Percentiles rank a stretch among this genome's conserved stretches.
Conservation (phyloP, 1,140 invertebrate genomes). For the Drosophila sulfurigaster region DNA sequence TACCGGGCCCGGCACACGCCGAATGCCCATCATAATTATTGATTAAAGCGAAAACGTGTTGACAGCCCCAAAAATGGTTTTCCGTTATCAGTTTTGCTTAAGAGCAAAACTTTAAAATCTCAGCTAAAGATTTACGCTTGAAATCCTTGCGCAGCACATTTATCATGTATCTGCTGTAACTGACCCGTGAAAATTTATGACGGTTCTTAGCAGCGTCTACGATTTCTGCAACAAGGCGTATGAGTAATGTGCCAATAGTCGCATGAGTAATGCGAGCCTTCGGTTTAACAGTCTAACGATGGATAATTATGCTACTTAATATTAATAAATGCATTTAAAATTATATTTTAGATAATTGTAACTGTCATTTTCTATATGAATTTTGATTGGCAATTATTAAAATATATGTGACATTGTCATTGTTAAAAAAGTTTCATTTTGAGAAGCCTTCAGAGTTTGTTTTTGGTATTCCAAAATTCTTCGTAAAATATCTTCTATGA, state of each 20-base stretch:
- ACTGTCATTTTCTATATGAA: too few relatives aligned
- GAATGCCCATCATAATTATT: conserved; percentile 44
- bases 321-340: not conserved
- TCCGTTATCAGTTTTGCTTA: not conserved
- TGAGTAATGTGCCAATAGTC: not conserved
- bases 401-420: too few relatives aligned
- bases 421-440: too few relatives aligned
- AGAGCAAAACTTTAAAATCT: not conserved
- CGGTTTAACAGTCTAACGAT: too few relatives aligned
- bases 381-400: too few relatives aligned
- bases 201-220: not conserved
- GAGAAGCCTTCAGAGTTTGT: too few relatives aligned
- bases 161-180: not conserved
- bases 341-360: too few relatives aligned
- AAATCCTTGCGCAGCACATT: not conserved
- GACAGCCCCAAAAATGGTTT: not conserved
- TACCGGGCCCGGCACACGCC: conserved; percentile 2
- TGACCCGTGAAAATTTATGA: not conserved
- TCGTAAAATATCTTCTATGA: too few relatives aligned
- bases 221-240: not conserved
- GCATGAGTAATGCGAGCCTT: not conserved
- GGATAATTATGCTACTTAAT: too few relatives aligned
- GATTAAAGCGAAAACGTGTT: conserved; percentile 31
- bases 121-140: not conserved
- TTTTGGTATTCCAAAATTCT: too few relatives aligned